These are phyloP conservation scores for Mesochorus sp. DNA, from an alignment of 2,888 invertebrate species.

Conservation along the genomic window DNA sequence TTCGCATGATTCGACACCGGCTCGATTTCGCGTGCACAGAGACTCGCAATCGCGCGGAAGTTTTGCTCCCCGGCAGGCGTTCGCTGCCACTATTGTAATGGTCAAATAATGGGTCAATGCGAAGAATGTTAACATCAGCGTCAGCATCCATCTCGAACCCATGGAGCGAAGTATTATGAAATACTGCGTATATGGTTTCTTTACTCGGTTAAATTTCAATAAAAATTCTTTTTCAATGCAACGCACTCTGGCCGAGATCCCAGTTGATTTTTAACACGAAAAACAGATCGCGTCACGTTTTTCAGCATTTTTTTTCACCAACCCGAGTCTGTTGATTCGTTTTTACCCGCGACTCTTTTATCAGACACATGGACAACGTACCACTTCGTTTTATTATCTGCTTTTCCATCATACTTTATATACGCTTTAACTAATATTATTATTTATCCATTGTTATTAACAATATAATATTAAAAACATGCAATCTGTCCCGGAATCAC, in stretches of 20 bases:
- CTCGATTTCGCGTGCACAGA: slow-evolving; percentile 81
- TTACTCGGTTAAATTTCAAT: too few relatives aligned
- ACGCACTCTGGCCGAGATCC: too few relatives aligned
- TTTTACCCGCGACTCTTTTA: neutral
- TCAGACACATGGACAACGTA: neutral
- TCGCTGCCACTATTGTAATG: slow-evolving; percentile 11
- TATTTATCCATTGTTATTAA: neutral
- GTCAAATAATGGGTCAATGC: neutral
- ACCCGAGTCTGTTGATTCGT: too few relatives aligned
- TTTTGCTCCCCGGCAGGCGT: slow-evolving; percentile 74
- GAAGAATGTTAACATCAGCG: slow-evolving; percentile 40
- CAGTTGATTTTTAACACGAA: too few relatives aligned
- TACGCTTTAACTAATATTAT: neutral
- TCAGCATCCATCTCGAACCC: slow-evolving; percentile 53
- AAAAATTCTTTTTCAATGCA: too few relatives aligned
- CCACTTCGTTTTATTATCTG: neutral
- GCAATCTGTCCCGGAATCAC: too few relatives aligned
- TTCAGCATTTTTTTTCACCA: too few relatives aligned
- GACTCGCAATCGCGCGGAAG: slow-evolving; percentile 82
- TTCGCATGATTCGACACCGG: slow-evolving; percentile 83
- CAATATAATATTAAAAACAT: too few relatives aligned
- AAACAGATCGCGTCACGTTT: too few relatives aligned
- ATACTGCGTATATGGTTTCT: neutral
- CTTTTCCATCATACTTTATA: neutral
- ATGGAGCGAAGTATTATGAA: slow-evolving; percentile 42